Conservation (phyloP, 2,113 vertebrate genomes). For the Chaenocephalus aceratus region DNA sequence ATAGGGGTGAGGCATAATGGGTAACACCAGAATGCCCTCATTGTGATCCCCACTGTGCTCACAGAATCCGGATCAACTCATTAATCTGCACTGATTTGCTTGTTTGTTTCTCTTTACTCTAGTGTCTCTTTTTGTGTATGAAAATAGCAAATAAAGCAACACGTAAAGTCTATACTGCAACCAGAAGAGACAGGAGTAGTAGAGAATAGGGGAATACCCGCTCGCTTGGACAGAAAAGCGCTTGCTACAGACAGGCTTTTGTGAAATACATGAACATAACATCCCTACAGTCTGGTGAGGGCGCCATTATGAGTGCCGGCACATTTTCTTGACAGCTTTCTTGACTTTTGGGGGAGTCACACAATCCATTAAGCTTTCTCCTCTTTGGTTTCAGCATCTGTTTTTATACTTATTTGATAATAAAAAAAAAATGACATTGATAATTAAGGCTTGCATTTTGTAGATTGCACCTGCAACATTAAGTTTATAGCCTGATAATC, state of each 20-base stretch:
- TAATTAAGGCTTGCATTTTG: background rate
- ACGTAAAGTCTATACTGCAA: background rate
- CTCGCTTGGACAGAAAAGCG: too few species aligned
- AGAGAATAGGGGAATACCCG: too few species aligned
- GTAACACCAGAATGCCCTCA: slow-evolving; percentile 49
- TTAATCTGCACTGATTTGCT: slow-evolving; percentile 51
- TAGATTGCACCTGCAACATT: background rate
- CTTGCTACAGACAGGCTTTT: background rate
- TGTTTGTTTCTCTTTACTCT: slow-evolving; percentile 15
- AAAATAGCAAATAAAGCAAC: background rate
- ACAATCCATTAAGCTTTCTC: background rate
- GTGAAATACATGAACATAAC: background rate
- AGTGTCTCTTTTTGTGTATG: slow-evolving; percentile 14
- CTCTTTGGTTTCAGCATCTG: background rate
- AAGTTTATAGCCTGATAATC: background rate
- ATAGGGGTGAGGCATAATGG: slow-evolving; percentile 47
- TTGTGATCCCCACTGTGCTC: slow-evolving; percentile 47
- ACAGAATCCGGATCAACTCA: slow-evolving; percentile 29
- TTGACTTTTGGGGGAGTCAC: background rate
- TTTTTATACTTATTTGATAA: background rate
- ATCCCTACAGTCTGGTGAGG: background rate
- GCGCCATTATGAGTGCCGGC: background rate
- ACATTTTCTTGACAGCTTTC: background rate
- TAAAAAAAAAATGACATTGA: background rate
- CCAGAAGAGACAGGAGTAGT: background rate